Evolutionary conservation across 2,888 invertebrate genomes (phyloP), one percentile per base, ranked within the genome.

Genomic region (Ethmia dodecea): DNA sequence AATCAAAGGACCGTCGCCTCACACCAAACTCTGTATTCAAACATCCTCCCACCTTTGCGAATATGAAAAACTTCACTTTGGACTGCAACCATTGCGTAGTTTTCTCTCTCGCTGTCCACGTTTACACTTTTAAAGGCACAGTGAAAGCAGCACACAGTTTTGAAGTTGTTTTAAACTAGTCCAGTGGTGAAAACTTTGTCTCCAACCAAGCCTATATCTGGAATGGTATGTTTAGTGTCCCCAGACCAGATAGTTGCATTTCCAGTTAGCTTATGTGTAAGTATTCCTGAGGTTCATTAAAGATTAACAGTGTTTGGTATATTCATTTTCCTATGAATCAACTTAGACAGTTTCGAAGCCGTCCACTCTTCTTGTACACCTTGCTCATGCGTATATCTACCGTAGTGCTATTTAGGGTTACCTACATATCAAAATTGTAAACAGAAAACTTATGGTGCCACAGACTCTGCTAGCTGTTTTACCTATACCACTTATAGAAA

Each of bases 1-100:
- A 86, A 83, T 80, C 81, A 80, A 81, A 83, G 84, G 81, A 81
- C 79, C 73, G 75, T 73, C 78, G 74, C 80, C 79, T 77, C 80
- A 79, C 77, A 74, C 77, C 79, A 73, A 64, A 66, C 68, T 53
- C 53, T 45, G 55, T 55, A 74, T 65, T 49, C 54, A 55, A 53
- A 61, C 60, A 63, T 64, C 66, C 60, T 60, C 58, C 64, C 50
- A 48, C 48, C 57, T 57, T 56, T 53, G 41, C 52, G 35, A 28
- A 38, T 40, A 43, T 37, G 51, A 52, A 52, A 46, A 33, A 38
- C 37, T 27, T 37, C 38, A 35, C 37, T 18, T 26, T 27, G 33
- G 31, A 31, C 28, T 30, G 4, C 28, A 43, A 66, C 39, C 75
- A 77, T 57, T 69, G 54, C 72, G 22, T 22, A n/a, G n/a, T n/a